Conservation (phyloP, 2,797 vertebrate species). For the Masticophis lateralis region DNA sequence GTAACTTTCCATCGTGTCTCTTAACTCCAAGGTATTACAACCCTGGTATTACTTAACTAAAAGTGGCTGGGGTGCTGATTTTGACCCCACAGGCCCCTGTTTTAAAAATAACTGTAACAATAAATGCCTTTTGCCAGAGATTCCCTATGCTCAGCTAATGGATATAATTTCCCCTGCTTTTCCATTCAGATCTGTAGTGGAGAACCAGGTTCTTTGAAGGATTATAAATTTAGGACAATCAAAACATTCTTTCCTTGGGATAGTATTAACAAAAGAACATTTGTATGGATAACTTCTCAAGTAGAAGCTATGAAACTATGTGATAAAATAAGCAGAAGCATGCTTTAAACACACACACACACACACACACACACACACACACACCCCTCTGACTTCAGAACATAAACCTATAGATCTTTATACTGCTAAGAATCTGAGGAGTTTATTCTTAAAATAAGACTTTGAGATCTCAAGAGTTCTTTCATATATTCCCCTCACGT, state of each 20-base stretch:
- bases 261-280: neutral
- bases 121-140: constrained; percentile 12
- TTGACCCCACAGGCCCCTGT: neutral
- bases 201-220: neutral
- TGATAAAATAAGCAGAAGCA: neutral
- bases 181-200: neutral
- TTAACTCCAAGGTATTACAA: neutral
- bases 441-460: neutral
- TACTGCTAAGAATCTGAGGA: neutral
- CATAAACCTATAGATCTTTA: neutral
- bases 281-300: neutral
- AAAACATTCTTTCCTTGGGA: neutral
- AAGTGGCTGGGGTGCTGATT: neutral
- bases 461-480: neutral
- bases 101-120: neutral
- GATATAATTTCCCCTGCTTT: no score
- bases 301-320: neutral
- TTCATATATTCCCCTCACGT: neutral
- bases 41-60: fast-evolving
- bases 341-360: neutral
- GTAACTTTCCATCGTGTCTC: constrained; percentile 26
- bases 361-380: no score
- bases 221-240: neutral
- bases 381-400: neutral
- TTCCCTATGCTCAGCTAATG: neutral